A percentile compares a stretch with the other conserved stretches of the same genome.
phyloP scores from a whole-genome alignment of 1,140 invertebrate genomes.

The Sycophila sp. region DNA sequence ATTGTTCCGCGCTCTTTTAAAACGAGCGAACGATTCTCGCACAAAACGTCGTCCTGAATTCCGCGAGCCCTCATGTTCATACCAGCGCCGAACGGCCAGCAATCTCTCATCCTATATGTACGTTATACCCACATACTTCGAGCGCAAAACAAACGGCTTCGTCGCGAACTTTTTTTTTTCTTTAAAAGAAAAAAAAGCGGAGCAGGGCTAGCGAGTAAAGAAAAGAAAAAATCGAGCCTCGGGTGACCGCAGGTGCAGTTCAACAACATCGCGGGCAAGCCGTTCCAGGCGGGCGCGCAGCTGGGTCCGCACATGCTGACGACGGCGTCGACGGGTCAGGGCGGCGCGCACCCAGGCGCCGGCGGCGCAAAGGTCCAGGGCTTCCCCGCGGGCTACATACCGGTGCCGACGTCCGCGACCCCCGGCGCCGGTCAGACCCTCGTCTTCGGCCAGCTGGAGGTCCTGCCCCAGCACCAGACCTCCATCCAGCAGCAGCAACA shows the following conservation, averaged over 20 bases:
- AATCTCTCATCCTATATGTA: too few species aligned
- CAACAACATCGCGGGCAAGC: conserved; percentile 73
- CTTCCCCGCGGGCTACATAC: conserved; percentile 69
- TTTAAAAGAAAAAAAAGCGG: too few species aligned
- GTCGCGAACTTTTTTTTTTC: too few species aligned
- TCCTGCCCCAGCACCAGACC: conserved; percentile 73
- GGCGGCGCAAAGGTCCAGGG: conserved; percentile 69
- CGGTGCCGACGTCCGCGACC: conserved; percentile 81
- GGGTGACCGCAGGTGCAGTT: conserved; percentile 32
- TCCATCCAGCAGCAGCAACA: conserved; percentile 62
- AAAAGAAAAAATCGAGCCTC: too few species aligned
- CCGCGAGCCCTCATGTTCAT: too few species aligned
- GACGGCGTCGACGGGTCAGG: conserved; percentile 70
- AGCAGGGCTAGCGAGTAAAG: too few species aligned
- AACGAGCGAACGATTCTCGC: too few species aligned
- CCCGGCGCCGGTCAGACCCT: conserved; percentile 80
- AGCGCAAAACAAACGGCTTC: too few species aligned
- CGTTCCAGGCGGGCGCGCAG: conserved; percentile 80
- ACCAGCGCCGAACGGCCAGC: too few species aligned
- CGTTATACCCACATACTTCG: too few species aligned
- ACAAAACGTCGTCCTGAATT: too few species aligned
- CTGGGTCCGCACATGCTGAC: conserved; percentile 82
- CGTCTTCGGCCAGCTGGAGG: conserved; percentile 80
- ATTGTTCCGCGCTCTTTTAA: too few species aligned
- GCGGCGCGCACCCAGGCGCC: conserved; percentile 74